Evolutionary conservation across 1,140 invertebrate genomes (phyloP), one percentile per base, ranked within the genome.

Genomic region (Hyles vespertilio): DNA sequence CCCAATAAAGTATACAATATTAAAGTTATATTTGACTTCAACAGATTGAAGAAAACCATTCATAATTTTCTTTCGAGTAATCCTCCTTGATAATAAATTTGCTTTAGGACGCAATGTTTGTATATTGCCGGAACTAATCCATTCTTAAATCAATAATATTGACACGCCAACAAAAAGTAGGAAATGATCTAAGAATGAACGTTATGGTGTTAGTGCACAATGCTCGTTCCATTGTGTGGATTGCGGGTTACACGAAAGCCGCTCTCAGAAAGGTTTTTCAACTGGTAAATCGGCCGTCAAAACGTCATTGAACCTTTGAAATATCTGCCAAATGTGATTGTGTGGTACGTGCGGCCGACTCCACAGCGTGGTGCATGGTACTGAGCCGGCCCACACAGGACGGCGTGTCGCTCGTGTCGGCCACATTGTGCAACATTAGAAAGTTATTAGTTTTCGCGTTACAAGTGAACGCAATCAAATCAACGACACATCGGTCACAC

Each of bases 281-380:
- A 51, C 70, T 53, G 58, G 47, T 66, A 75, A 68, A 74, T 66
- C 67, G 69, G 67, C 70, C 63, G 70, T 77, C 75, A 72, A 73
- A 81, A 73, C 72, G 63, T 79, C 79, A 83, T 74, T 84, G 77
- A 84, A 72, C 59, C 74, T 78, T 86, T 77, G 62, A 80, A 87
- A 81, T 69, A 53, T 61, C 76, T 77, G 72, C 69, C 75, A 80
- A 86, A 86, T 88, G 81, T 86, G 36, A 40, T 86, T 80, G 73
- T 65, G 36, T 40, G 36, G 36, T 69, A 49, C 57, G 45, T 56
- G 60, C 61, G 71, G 67, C 22, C 22, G 22, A 22, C 22, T 22
- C 22, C 22, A 22, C 22, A 22, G 22, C 22, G 22, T 22, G 22
- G 22, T 22, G 72, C 71, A 71, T 69, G 66, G 77, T 67, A 70